Conservation (phyloP, 2,888 invertebrate genomes). For the Escarpia spicata region DNA sequence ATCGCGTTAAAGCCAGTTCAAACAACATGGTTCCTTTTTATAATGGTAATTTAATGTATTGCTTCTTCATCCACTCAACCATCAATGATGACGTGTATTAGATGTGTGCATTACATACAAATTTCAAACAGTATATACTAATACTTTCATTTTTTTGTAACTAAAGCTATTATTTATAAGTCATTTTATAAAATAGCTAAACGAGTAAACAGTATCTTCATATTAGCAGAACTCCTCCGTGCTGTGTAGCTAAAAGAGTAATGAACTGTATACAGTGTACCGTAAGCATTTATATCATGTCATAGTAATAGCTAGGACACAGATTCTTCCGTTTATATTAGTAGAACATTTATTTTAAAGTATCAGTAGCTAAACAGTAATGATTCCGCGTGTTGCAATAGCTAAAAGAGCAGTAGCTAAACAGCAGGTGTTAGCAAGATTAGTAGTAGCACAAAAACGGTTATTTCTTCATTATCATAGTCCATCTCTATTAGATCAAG, state of each 20-base stretch:
- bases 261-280: too few species aligned
- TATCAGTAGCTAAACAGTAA: not conserved
- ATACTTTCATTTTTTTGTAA: too few species aligned
- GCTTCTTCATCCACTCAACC: not conserved
- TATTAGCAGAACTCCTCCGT: too few species aligned
- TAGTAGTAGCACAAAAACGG: not conserved
- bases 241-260: too few species aligned
- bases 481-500: not conserved
- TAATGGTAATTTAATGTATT: not conserved
- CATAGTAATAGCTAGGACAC: too few species aligned
- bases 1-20: not conserved
- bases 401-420: not conserved
- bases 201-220: too few species aligned
- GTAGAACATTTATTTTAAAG: too few species aligned
- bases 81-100: not conserved
- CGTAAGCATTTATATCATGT: too few species aligned
- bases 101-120: not conserved
- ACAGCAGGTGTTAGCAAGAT: not conserved
- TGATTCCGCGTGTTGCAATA: not conserved
- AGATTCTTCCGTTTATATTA: too few species aligned
- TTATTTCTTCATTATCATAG: not conserved
- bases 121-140: too few species aligned
- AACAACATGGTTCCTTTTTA: not conserved
- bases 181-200: too few species aligned
- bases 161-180: too few species aligned